Evolutionary conservation across 1,140 invertebrate genomes (phyloP), one percentile per base, ranked within the genome.

Genomic region (Plodia interpunctella): DNA sequence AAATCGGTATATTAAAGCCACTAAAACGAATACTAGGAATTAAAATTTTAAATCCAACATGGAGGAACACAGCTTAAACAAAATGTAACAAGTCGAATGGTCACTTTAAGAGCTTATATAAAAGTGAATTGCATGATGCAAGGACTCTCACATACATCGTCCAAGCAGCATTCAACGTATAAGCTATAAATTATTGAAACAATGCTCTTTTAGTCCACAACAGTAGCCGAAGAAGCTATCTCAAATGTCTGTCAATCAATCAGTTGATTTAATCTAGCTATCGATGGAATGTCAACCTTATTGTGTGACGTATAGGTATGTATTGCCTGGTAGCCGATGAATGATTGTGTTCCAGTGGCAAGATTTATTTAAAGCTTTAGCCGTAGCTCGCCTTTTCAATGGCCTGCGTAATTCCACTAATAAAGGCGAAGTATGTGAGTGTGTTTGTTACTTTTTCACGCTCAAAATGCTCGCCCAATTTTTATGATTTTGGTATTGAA

Each of bases 231-330:
- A 15, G 38, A 35, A 44, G 38, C 38, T n/a, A 44, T 44, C 38
- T 44, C 0, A n/a, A 17, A 44, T 17, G 15, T 44, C 38, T 3
- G 15, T 44, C 38, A 44, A 44, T 44, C 38, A 44, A 44, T 44
- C 38, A 44, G 38, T n/a, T 10, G 38, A 44, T 44, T 44, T 17
- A 44, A 44, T 44, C 38, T n/a, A 17, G 38, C 30, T 32, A 32
- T 32, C 38, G 38, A 17, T 17, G 13, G 38, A 44, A 44, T 44
- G 38, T 44, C 38, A 15, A 17, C 38, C 38, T 44, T 44, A 44
- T 44, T 44, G 38, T 44, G 13, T 44, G 38, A 44, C 38, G 38
- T n/a, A 44, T 44, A 44, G 38, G 38, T 44, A 44, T 44, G 38
- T 15, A 44, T 44, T 44, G 38, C 13, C 15, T 17, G 38, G 38